Evolutionary conservation across 2,888 invertebrate species (phyloP).

Genomic region (Epistrophe eligans): DNA sequence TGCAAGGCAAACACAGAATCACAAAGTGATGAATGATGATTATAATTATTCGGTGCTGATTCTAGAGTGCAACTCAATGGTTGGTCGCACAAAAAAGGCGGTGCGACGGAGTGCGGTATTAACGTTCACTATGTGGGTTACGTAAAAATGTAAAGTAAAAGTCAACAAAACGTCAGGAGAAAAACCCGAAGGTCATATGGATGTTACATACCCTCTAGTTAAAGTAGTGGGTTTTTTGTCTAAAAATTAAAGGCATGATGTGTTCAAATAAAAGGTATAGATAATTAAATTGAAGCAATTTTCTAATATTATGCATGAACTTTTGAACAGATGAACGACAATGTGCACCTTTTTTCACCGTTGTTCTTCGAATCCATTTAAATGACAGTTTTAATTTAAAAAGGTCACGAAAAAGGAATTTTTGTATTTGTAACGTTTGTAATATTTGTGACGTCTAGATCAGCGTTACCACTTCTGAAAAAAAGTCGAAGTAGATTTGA

Average conservation of each 20-base stretch:
- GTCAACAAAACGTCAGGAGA: conserved; percentile 45
- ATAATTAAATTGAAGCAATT: too few species aligned
- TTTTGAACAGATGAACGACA: too few species aligned
- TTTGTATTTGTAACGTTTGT: too few species aligned
- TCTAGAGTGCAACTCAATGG: conserved; percentile 21
- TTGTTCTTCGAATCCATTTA: too few species aligned
- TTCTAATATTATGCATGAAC: too few species aligned
- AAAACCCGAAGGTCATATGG: conserved; percentile 58
- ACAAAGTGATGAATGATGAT: neutral
- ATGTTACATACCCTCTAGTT: conserved; percentile 10
- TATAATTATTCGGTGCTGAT: neutral
- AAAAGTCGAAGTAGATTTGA: too few species aligned
- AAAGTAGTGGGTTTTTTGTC: conserved; percentile 33
- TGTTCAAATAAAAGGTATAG: neutral
- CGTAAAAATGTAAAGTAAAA: conserved; percentile 39
- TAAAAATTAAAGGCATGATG: neutral
- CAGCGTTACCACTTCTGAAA: too few species aligned
- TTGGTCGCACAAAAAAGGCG: neutral
- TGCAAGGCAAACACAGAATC: conserved; percentile 6
- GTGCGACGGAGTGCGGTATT: neutral
- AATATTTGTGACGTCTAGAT: too few species aligned
- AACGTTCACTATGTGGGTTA: conserved; percentile 29
- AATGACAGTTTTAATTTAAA: too few species aligned
- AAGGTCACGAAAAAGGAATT: too few species aligned
- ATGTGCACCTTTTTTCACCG: too few species aligned